These are phyloP conservation scores for Zygaena filipendulae DNA, from an alignment of 2,888 invertebrate species.

Conservation along the genomic window DNA sequence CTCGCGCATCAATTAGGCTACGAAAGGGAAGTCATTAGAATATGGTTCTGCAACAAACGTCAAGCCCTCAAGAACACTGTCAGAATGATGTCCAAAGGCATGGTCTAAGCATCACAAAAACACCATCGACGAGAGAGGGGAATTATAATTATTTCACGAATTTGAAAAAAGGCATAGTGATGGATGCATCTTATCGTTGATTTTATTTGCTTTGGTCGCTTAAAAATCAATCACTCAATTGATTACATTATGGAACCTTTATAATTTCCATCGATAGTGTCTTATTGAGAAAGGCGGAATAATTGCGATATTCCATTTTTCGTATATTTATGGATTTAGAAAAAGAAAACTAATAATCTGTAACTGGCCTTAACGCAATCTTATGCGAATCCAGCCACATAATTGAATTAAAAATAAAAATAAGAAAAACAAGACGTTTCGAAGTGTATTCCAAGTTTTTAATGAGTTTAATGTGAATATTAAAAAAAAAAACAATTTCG, in stretches of 20 bases:
- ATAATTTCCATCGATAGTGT: too few relatives aligned
- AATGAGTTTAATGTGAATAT: constrained; percentile 30
- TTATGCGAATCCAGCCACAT: constrained; percentile 59
- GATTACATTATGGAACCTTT: too few relatives aligned
- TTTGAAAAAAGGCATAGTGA: too few relatives aligned
- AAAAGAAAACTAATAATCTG: constrained; percentile 18
- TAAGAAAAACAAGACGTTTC: constrained; percentile 26
- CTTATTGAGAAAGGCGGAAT: too few relatives aligned
- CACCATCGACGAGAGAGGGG: background rate
- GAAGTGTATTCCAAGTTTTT: too few relatives aligned
- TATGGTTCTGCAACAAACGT: constrained; percentile 99
- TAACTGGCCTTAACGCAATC: constrained; percentile 49
- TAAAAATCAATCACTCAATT: too few relatives aligned
- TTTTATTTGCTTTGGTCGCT: constrained; percentile 16
- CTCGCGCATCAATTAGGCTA: constrained; percentile 95
- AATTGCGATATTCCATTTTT: too few relatives aligned
- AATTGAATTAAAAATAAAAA: too few relatives aligned
- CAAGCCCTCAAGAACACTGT: constrained; percentile 99
- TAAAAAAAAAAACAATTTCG: constrained; percentile 58
- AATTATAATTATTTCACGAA: constrained; percentile 1
- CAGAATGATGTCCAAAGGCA: constrained; percentile 91
- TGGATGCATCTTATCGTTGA: too few relatives aligned
- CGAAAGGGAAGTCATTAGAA: constrained; percentile 96
- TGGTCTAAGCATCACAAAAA: constrained; percentile 65
- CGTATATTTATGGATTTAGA: too few relatives aligned